Base-by-base conservation (phyloP, 2,113 vertebrate genomes). In the Neodontobutis hainanensis region DNA sequence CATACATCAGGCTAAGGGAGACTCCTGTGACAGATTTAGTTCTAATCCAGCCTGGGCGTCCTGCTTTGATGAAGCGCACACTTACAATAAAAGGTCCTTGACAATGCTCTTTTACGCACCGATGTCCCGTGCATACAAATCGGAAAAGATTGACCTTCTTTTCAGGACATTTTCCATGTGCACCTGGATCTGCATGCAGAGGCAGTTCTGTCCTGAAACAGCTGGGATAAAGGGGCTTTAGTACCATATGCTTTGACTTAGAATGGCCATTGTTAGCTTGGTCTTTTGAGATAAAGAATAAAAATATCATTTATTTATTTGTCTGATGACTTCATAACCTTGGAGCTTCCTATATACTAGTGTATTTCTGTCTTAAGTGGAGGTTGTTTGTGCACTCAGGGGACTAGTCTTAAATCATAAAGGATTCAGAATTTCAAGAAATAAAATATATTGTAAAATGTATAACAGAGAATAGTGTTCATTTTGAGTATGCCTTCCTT, bases 161-260 rank as follows among this genome's bases (percentile, higher is more conserved):
- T 66, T 78, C 61, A 75, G 77, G 71, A 65, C 61, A 61, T 69
- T 69, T 60, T 60, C 38, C 58, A 50, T 43, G 65, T 8, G 46
- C 60, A 2, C 1, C 19, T 44, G n/a, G 51, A 69, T 72, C 64
- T 69, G 50, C 64, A 68, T 68, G 38, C 8, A 3, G 61, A 38
- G 19, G 16, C 64, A 65, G 46, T 5, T 19, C 56, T n/a, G 4
- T 57, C 58, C 50, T 48, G 52, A 72, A 72, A 69, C 46, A 61
- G 32, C 51, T 32, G 51, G 19, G 51, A 55, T 55, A 32, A 55
- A 36, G 12, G 51, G n/a, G 5, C n/a, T 55, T 46, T 12, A 55
- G 51, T 4, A 55, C 32, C 51, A 55, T 32, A 55, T 55, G 51
- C 27, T 55, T 35, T 55, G 14, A 36, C 51, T 55, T 55, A 51